phyloP scores from a whole-genome alignment of 2,888 invertebrate species.

The Tetragonula carbonaria region DNA sequence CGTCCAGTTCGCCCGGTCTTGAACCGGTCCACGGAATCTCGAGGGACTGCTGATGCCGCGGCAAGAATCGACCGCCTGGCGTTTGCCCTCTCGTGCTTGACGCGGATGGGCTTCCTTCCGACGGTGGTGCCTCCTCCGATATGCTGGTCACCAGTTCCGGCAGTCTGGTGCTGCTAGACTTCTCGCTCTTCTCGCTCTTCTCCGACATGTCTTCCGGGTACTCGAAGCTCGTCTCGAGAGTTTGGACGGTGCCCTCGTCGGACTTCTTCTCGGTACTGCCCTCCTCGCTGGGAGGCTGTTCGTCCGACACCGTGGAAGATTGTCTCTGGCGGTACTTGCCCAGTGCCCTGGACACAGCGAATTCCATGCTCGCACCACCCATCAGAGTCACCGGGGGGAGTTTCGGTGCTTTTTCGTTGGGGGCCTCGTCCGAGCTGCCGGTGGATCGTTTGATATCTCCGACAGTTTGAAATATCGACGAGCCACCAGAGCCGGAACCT shows the following conservation, averaged over 20 bases:
- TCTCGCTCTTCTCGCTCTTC: conserved; percentile 78
- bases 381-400: conserved; percentile 85
- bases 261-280: conserved; percentile 81
- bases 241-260: conserved; percentile 74
- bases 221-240: conserved; percentile 76
- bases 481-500: conserved; percentile 87
- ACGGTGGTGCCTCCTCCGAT: conserved; percentile 85
- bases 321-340: conserved; percentile 92
- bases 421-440: conserved; percentile 87
- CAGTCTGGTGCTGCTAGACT: conserved; percentile 73
- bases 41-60: conserved; percentile 90
- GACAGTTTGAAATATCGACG: conserved; percentile 89
- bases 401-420: conserved; percentile 82
- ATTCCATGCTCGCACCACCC: conserved; percentile 91
- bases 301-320: conserved; percentile 89
- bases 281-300: conserved; percentile 86
- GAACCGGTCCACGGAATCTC: conserved; percentile 90
- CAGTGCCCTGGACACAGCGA: conserved; percentile 92
- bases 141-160: conserved; percentile 80
- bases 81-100: conserved; percentile 86
- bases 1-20: conserved; percentile 87
- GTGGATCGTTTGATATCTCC: conserved; percentile 89
- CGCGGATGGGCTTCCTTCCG: conserved; percentile 89
- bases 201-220: conserved; percentile 75
- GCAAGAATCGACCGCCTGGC: conserved; percentile 86